Evolutionary conservation across 2,797 vertebrate genomes (phyloP).

Genomic region (Squalus acanthias): DNA sequence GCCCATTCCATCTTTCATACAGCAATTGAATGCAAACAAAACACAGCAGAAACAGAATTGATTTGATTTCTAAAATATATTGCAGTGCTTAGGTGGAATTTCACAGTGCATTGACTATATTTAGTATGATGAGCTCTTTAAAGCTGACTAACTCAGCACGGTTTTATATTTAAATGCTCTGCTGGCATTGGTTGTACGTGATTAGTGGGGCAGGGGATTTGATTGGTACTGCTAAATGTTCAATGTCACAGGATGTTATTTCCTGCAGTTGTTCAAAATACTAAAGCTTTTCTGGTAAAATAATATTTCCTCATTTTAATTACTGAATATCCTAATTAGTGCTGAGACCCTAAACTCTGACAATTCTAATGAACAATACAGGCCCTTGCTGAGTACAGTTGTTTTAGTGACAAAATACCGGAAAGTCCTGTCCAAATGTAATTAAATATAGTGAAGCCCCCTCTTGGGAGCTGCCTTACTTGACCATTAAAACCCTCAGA

Average conservation of each 20-base stretch:
- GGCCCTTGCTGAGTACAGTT: background rate
- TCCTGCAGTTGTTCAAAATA: background rate
- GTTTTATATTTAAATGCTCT: background rate
- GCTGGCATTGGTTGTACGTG: background rate
- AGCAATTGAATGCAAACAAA: background rate
- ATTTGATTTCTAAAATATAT: background rate
- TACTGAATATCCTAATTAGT: background rate
- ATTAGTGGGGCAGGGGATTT: background rate
- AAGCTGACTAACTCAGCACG: background rate
- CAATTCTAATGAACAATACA: background rate
- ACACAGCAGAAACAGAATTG: background rate
- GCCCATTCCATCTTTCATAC: background rate
- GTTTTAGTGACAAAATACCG: background rate
- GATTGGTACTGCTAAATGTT: background rate
- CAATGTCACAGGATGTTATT: background rate
- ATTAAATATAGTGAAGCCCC: background rate
- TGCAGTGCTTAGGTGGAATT: background rate
- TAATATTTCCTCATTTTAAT: background rate
- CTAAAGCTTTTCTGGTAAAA: background rate
- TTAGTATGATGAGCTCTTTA: background rate
- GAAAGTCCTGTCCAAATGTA: background rate
- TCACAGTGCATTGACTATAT: background rate
- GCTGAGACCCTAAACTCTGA: background rate
- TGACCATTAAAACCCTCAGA: background rate
- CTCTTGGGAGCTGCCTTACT: background rate